Evolutionary conservation across 2,113 vertebrate species (phyloP).

Genomic region (Taurulus bubalis): DNA sequence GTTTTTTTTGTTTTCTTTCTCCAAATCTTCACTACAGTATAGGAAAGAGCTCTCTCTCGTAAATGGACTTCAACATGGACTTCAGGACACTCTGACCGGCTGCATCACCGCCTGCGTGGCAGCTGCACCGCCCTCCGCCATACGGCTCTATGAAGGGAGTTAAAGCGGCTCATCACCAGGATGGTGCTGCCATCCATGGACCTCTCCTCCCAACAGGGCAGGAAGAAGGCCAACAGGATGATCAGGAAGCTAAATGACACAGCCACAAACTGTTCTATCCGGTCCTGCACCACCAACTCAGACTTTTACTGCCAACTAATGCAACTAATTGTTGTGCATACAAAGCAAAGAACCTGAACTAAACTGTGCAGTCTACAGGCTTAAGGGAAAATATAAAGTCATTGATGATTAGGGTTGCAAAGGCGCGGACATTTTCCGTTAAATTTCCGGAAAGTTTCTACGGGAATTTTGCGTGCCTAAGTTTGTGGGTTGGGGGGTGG

Average conservation of each 20-base stretch:
- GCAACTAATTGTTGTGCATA: not conserved
- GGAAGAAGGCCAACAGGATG: not conserved
- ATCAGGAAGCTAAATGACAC: not conserved
- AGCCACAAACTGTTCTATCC: too few species aligned
- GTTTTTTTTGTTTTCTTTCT: too few species aligned
- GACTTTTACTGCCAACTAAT: not conserved
- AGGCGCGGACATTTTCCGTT: too few species aligned
- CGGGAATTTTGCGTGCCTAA: too few species aligned
- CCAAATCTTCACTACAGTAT: not conserved
- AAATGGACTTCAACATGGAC: not conserved
- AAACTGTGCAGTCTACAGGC: not conserved
- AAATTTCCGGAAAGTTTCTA: too few species aligned
- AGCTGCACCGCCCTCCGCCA: not conserved
- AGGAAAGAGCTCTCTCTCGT: not conserved
- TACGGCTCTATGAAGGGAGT: too few species aligned
- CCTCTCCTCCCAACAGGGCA: not conserved
- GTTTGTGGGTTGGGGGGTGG: too few species aligned
- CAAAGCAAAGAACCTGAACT: not conserved
- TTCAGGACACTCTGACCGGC: not conserved
- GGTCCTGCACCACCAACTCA: not conserved
- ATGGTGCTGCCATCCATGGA: not conserved
- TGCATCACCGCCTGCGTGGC: not conserved
- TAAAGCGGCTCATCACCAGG: not conserved
- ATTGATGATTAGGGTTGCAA: too few species aligned
- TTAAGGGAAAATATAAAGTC: not conserved